Percentiles rank a stretch among this genome's conserved stretches.
Evolutionary conservation across 2,113 vertebrate species (phyloP).

Genomic region (Rallus limicola): DNA sequence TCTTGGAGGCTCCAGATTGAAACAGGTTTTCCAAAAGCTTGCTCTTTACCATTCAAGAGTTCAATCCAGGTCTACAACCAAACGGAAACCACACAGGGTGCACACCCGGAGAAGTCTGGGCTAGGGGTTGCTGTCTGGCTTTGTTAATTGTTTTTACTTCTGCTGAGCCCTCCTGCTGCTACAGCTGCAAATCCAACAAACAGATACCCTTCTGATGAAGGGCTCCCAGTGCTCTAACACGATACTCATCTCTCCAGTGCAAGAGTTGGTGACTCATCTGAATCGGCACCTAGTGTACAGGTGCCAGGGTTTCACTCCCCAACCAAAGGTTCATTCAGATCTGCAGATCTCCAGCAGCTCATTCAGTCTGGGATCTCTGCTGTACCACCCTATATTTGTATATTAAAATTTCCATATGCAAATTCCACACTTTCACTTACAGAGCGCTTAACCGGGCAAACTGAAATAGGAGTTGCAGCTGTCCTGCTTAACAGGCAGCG

Average conservation of each 20-base stretch:
- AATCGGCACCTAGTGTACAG: background rate
- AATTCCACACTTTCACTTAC: background rate
- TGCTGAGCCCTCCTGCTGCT: background rate
- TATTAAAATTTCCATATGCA: slow-evolving; percentile 46
- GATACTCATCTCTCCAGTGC: background rate
- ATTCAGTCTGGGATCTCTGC: background rate
- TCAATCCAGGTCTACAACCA: background rate
- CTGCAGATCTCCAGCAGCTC: slow-evolving; percentile 7
- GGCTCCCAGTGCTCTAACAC: background rate
- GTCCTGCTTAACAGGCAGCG: slow-evolving; percentile 6
- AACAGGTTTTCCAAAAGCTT: background rate
- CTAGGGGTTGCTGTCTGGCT: background rate
- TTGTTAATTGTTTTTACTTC: background rate
- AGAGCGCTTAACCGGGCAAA: background rate
- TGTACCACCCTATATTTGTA: slow-evolving; percentile 17
- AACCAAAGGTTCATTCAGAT: background rate
- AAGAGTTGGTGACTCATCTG: slow-evolving; percentile 4
- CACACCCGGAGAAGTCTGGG: background rate
- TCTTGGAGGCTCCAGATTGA: background rate
- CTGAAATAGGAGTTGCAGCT: background rate
- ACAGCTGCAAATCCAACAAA: background rate
- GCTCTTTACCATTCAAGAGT: background rate
- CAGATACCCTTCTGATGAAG: background rate
- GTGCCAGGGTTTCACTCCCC: slow-evolving; percentile 19
- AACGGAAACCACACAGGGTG: background rate